Percentiles rank a stretch among this genome's conserved stretches.
Evolutionary conservation across 2,888 invertebrate genomes (phyloP).

Genomic region (Spisula subtruncata): DNA sequence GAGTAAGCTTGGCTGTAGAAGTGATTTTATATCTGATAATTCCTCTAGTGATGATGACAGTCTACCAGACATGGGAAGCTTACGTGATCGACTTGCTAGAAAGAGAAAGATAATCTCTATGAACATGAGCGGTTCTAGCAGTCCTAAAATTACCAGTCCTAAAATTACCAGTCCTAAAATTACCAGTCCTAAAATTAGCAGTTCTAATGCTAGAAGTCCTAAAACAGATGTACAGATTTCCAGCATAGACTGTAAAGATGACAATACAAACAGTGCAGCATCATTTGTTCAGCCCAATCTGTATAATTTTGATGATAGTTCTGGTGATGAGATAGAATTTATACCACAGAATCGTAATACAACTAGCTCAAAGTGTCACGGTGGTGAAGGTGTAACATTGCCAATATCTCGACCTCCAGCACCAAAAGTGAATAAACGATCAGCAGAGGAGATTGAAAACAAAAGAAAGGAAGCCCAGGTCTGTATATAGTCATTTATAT

Average conservation of each 20-base stretch:
- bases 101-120: constrained; percentile 43
- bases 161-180: not conserved
- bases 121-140: not conserved
- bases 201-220: constrained; percentile 12
- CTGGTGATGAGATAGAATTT: constrained; percentile 33
- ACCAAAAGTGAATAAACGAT: constrained; percentile 68
- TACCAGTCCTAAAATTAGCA: too few species aligned
- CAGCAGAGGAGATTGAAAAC: constrained; percentile 77
- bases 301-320: constrained; percentile 18
- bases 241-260: not conserved
- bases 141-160: not conserved
- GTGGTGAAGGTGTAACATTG: not conserved
- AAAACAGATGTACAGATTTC: not conserved
- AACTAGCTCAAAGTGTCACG: not conserved
- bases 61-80: constrained; percentile 59
- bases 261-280: not conserved
- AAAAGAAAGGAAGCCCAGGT: constrained; percentile 67
- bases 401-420: not conserved
- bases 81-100: constrained; percentile 61
- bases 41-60: constrained; percentile 66
- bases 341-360: constrained; percentile 26
- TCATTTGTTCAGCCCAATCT: not conserved
- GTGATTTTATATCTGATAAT: constrained; percentile 64
- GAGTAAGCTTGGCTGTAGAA: constrained; percentile 35
- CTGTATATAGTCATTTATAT: not conserved